Base-by-base conservation (phyloP, 2,113 vertebrate species). In the Brachyhypopomus occidentalis region DNA sequence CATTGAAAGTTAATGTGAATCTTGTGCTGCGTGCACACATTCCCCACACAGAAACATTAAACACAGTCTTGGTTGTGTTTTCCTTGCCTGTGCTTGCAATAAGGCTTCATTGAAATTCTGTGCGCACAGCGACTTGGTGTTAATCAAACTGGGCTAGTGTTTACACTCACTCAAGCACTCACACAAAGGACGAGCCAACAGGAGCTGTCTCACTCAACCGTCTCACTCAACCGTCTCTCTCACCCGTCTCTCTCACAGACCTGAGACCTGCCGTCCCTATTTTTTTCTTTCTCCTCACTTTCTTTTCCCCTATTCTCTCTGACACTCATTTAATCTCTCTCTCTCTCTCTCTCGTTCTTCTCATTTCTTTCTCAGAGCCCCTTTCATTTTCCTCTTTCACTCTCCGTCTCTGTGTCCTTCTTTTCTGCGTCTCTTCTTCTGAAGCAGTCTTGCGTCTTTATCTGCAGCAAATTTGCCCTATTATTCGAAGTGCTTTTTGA, bases 51-150 rank as follows among this genome's bases (percentile, higher is more conserved):
- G 20, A 30, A 45, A 69, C 23, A 67, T 58, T 27, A 66, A 20
- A 27, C 45, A 72, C 25, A 41, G 22, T 62, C 45, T 36, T 74
- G 84, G 84, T 75, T 79, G 83, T 80, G 75, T 75, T 77, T 84
- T 70, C 58, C 83, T 77, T 60, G 76, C 67, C 60, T 75, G 58
- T 52, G 88, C 63, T 84, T 84, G 76, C 58, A 71, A 74, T 82
- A 84, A 73, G 62, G 70, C 85, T 80, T 89, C 64, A 89, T 91
- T 91, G 87, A 86, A 87, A 91, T 92, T 91, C 89, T 83, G 30
- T 14, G 52, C 70, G 79, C 89, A 86, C 19, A 72, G 70, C 55
- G 82, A 81, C 82, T 85, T 84, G 86, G 81, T 86, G 85, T 82
- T 86, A 77, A 83, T 88, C 85, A 84, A 86, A 86, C 82, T 84